phyloP scores from a whole-genome alignment of 2,888 invertebrate genomes.

The Lochmaea capreae region DNA sequence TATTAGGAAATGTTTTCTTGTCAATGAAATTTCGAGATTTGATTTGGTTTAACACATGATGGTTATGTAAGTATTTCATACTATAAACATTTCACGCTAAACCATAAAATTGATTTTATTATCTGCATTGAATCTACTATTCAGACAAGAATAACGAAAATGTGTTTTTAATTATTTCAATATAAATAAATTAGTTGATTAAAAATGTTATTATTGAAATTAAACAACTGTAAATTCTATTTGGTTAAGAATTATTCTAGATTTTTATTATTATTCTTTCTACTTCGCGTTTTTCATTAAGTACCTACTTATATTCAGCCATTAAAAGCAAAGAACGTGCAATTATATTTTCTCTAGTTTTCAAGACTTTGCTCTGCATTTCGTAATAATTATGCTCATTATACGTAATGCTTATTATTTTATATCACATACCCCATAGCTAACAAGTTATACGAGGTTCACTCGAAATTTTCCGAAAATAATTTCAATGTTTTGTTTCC shows the following conservation, averaged over 20 bases:
- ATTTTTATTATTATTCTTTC: background rate
- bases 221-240: too few relatives aligned
- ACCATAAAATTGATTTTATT: too few relatives aligned
- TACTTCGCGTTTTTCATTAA: background rate
- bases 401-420: background rate
- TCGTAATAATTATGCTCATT: background rate
- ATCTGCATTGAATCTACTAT: too few relatives aligned
- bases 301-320: background rate
- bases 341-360: too few relatives aligned
- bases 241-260: too few relatives aligned
- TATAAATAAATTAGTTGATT: background rate
- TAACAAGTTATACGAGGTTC: background rate
- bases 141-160: background rate
- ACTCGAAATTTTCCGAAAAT: background rate
- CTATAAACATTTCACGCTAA: too few relatives aligned
- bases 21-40: background rate
- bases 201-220: too few relatives aligned
- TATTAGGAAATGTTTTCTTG: background rate
- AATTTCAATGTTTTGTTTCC: too few relatives aligned
- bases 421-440: background rate
- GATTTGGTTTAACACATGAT: background rate
- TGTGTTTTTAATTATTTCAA: background rate
- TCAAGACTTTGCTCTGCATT: background rate
- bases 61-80: background rate
- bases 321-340: background rate